Conservation (phyloP, 1,140 invertebrate genomes). For the Dreissena rostriformis region DNA sequence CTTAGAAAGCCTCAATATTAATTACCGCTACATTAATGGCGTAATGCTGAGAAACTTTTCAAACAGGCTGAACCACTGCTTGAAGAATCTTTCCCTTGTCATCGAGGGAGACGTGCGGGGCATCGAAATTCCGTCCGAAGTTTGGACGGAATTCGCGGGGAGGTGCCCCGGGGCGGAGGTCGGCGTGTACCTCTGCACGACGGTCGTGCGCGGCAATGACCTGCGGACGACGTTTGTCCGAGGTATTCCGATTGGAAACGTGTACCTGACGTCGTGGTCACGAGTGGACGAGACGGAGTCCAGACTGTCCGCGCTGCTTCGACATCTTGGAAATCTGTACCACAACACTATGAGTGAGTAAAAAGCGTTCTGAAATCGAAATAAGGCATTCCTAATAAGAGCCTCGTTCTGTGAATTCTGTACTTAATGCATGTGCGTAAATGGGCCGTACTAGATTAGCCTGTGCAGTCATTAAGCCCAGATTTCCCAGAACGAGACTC, state of each 20-base stretch:
- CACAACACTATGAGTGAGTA: conserved; percentile 45
- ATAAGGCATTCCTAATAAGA: too few species aligned
- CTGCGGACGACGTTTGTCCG: conserved; percentile 46
- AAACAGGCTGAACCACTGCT: conserved; percentile 11
- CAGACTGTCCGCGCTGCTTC: conserved; percentile 40
- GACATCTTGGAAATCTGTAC: conserved; percentile 55
- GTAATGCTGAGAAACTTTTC: conserved; percentile 54
- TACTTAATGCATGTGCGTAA: too few species aligned
- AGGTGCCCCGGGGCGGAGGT: conserved; percentile 47
- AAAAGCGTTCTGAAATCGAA: too few species aligned
- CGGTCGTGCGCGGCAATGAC: conserved; percentile 52
- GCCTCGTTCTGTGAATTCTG: too few species aligned
- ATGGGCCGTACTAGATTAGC: not conserved
- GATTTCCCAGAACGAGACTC: too few species aligned
- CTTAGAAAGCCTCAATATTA: conserved; percentile 55
- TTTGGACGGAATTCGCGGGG: conserved; percentile 52
- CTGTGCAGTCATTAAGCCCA: too few species aligned
- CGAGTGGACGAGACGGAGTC: conserved; percentile 24
- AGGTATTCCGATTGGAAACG: conserved; percentile 54
- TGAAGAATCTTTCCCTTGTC: conserved; percentile 58
- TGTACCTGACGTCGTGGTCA: conserved; percentile 60
- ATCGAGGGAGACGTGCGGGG: conserved; percentile 54
- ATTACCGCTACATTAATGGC: conserved; percentile 59
- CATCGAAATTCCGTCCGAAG: conserved; percentile 49
- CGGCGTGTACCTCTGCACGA: conserved; percentile 57